Conservation (phyloP, 2,113 vertebrate species). For the Mus pahari region DNA sequence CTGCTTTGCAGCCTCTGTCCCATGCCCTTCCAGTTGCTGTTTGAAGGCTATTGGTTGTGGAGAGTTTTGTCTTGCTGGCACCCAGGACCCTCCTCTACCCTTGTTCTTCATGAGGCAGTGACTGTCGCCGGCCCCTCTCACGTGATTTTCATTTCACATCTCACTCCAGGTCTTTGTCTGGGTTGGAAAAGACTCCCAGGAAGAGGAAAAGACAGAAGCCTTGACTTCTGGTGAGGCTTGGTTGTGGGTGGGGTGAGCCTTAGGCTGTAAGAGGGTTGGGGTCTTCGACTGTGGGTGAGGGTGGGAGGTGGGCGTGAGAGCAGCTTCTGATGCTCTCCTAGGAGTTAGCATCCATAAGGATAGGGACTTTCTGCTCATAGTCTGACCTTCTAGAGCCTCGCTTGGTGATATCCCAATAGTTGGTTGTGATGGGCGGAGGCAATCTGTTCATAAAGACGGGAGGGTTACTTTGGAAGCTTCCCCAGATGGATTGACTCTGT, state of each 20-base stretch:
- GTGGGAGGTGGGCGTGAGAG: not conserved
- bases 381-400: not conserved
- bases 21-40: fast-evolving
- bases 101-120: not conserved
- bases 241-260: not conserved
- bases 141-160: not conserved
- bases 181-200: slow-evolving; percentile 96
- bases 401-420: not conserved
- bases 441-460: not conserved
- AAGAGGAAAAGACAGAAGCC: slow-evolving; percentile 96
- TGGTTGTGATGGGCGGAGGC: not conserved
- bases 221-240: slow-evolving; percentile 91
- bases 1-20: not conserved
- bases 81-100: not conserved
- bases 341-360: not conserved
- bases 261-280: fast-evolving
- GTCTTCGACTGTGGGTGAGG: not conserved
- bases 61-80: not conserved
- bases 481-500: too few species aligned
- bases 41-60: not conserved
- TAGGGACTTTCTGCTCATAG: not conserved
- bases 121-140: not conserved
- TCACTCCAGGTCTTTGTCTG: slow-evolving; percentile 94
- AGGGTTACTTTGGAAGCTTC: not conserved
- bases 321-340: not conserved